Base-by-base conservation (phyloP, 2,888 invertebrate species). In the Tipula vernalis region DNA sequence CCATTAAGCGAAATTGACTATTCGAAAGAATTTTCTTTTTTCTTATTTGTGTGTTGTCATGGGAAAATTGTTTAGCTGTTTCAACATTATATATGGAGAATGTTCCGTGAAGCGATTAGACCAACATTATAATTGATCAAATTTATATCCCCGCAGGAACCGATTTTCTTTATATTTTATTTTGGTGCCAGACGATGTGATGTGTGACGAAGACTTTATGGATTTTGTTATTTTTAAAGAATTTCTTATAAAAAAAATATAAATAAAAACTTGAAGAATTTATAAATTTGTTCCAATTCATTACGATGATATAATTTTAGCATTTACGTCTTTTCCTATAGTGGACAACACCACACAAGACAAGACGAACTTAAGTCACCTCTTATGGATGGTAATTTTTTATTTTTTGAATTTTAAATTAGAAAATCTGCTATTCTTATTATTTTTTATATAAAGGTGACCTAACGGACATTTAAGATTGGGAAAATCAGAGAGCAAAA, bases 281-380 rank as follows among this genome's bases (percentile, higher is more conserved):
- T 71, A 71, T 71, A 71, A 71, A 71, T 71, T 71, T 71, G 71
- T 71, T 71, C 71, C 71, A 71, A 71, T 71, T 71, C 71, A 71
- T 71, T 71, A 71, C 12, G 71, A 71, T 28, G 71, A 51, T 51
- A 51, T 51, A 51, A 51, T 51, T 51, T 71, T 10, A 28, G 18
- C 28, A 8, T 71, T 71, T 28, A 51, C 5, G 51, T 51, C 15
- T 51, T 51, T 71, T 71, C 28, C 71, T 71, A 10, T 10, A 71
- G 28, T 71, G 28, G 71, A 71, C 71, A 71, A 28, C 71, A 6
- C 39, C 28, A 28, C 28, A 28, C 28, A 28, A 28, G 28, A 71
- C 71, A 71, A 71, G 71, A 71, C 10, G 71, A 10, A 28, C 71
- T 71, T 71, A 28, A 28, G 28, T 71, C 71, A 28, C 28, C 71